phyloP scores from a whole-genome alignment of 2,113 vertebrate species.

The Turdus rufiventris region DNA sequence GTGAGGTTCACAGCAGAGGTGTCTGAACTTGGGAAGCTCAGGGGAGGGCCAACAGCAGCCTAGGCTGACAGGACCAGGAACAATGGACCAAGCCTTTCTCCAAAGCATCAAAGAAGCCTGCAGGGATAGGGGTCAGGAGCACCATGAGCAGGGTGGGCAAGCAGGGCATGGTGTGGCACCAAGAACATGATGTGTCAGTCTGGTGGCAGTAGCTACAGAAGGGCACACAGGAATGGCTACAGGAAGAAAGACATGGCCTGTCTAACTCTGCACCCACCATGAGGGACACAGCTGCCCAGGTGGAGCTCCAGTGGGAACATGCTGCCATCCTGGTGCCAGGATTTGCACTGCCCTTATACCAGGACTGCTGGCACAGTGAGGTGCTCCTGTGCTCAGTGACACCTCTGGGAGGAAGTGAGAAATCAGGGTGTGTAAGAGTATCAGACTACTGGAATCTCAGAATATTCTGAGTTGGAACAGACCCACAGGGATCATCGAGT shows the following conservation, averaged over 20 bases:
- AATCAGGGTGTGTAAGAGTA: too few relatives aligned
- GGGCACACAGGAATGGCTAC: not conserved
- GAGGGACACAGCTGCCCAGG: not conserved
- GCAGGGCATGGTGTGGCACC: not conserved
- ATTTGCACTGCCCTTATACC: not conserved
- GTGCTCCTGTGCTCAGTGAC: not conserved
- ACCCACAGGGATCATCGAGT: not conserved
- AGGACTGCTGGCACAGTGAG: not conserved
- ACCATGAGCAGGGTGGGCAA: not conserved
- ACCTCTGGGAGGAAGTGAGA: not conserved
- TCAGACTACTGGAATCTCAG: not conserved
- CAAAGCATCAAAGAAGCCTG: not conserved
- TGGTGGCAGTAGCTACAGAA: not conserved
- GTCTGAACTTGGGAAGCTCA: not conserved
- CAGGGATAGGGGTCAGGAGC: not conserved
- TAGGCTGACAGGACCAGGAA: not conserved
- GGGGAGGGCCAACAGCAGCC: not conserved
- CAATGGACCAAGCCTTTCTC: not conserved
- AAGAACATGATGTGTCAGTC: not conserved
- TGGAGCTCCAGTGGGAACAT: not conserved
- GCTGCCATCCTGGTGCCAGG: not conserved
- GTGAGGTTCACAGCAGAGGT: rapidly evolving
- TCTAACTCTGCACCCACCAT: not conserved
- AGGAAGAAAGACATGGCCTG: not conserved
- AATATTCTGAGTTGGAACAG: not conserved